A percentile compares a stretch with the other conserved stretches of the same genome.
phyloP scores from a whole-genome alignment of 1,140 invertebrate genomes.

The Lepidurus apus region DNA sequence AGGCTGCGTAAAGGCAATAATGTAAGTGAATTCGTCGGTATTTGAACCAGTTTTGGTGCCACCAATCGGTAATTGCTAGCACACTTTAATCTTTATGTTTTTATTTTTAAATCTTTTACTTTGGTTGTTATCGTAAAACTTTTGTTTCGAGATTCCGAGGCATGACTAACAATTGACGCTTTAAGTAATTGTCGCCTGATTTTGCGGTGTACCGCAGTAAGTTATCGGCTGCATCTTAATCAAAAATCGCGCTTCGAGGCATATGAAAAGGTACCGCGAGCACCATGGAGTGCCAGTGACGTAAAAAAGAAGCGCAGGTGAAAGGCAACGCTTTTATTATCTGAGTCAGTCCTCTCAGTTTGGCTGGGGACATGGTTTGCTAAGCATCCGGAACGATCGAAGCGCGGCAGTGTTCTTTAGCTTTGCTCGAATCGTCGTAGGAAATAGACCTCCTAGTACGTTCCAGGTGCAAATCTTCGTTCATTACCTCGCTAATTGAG shows the following conservation, averaged over 20 bases:
- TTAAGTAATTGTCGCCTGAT: no score
- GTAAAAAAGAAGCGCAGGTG: not conserved
- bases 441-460: not conserved
- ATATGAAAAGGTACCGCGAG: not conserved
- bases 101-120: no score
- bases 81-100: no score
- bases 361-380: not conserved
- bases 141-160: no score
- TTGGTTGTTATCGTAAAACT: no score
- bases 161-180: no score
- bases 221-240: not conserved
- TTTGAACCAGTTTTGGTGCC: no score
- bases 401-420: not conserved
- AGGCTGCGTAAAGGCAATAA: not conserved
- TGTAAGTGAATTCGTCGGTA: not conserved
- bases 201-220: no score
- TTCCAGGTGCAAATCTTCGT: not conserved
- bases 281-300: not conserved
- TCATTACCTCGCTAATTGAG: no score
- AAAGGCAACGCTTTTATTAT: not conserved
- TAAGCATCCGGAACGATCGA: not conserved
- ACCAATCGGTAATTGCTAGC: no score
- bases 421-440: not conserved
- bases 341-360: conserved; percentile 5
- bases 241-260: not conserved